Evolutionary conservation across 1,140 invertebrate genomes (phyloP).

Genomic region (Calephelis virginiensis): DNA sequence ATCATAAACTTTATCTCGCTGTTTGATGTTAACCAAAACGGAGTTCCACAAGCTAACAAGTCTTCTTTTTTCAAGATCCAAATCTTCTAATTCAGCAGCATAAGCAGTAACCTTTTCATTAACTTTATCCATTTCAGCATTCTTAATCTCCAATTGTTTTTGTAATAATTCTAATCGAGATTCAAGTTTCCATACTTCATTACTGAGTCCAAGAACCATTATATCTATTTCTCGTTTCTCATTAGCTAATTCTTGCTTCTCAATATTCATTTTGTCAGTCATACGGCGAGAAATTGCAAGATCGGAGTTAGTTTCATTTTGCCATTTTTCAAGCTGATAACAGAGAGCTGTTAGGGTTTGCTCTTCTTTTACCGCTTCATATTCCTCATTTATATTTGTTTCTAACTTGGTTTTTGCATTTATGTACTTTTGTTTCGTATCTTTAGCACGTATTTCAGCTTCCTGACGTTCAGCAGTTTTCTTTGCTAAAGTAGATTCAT

Average conservation of each 20-base stretch:
- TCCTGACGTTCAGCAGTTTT: background rate
- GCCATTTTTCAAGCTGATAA: slow-evolving; percentile 75
- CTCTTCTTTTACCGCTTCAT: slow-evolving; percentile 72
- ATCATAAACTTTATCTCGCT: slow-evolving; percentile 82
- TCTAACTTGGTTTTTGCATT: background rate
- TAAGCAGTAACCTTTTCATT: slow-evolving; percentile 77
- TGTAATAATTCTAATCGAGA: slow-evolving; percentile 73
- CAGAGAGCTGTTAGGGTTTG: slow-evolving; percentile 72
- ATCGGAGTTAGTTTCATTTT: slow-evolving; percentile 77
- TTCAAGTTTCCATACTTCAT: slow-evolving; percentile 78
- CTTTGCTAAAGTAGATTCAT: background rate
- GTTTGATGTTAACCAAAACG: slow-evolving; percentile 83
- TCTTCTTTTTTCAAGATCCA: slow-evolving; percentile 84
- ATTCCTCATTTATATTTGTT: background rate
- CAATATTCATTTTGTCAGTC: slow-evolving; percentile 77
- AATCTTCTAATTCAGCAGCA: slow-evolving; percentile 84
- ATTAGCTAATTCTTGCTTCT: slow-evolving; percentile 69
- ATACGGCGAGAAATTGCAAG: slow-evolving; percentile 77
- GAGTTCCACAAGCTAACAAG: slow-evolving; percentile 85
- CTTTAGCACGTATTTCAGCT: background rate
- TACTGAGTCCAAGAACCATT: slow-evolving; percentile 75
- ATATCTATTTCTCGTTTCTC: slow-evolving; percentile 77
- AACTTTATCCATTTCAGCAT: slow-evolving; percentile 75
- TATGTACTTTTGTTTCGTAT: background rate
- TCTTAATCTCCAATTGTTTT: slow-evolving; percentile 78